Base-by-base conservation (phyloP, 2,888 invertebrate genomes). In the Phytoseiulus persimilis region DNA sequence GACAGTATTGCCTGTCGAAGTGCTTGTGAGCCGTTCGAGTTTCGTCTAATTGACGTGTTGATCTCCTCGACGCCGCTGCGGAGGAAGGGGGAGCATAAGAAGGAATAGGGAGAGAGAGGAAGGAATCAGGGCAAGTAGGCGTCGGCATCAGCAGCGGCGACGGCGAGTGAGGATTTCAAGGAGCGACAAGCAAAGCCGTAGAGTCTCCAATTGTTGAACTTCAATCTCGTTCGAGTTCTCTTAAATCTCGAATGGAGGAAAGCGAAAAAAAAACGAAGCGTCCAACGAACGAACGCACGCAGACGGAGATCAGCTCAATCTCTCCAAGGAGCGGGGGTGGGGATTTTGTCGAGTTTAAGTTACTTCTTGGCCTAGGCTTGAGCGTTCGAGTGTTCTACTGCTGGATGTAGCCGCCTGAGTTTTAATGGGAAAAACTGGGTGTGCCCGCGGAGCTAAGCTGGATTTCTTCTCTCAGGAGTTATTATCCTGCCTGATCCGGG, bases 321-420 rank as follows among this genome's bases (percentile, higher is more conserved):
- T 65, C 65, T 65, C 18, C 65, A 65, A 65, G 65, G 18, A 23
- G 87, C 32, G 87, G 87, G 87, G 87, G 87, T 31, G 87, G 87
- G 87, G 87, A 87, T 87, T 87, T 87, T 33, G 87, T 87, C 39
- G 87, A 87, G 87, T 87, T 87, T 87, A 87, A 87, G 87, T 87
- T 87, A 39, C 87, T 87, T 45, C 32, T 87, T 87, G 65, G 14
- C 65, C 65, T 65, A 65, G 65, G 65, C 65, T 65, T 14, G 11
- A 65, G 65, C 14, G 5, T 28, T 65, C 65, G 65, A 65, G 65
- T 65, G 65, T 65, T 65, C 65, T 65, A 65, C 65, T 65, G 65
- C 65, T 65, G 65, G 65, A 6, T 65, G 65, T 65, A 65, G 65
- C 65, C 65, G 65, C 65, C 65, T 65, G 65, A 65, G 65, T 87